These are phyloP conservation scores for Pseudochaenichthys georgianus DNA, from an alignment of 2,797 vertebrate species.

Conservation along the genomic window DNA sequence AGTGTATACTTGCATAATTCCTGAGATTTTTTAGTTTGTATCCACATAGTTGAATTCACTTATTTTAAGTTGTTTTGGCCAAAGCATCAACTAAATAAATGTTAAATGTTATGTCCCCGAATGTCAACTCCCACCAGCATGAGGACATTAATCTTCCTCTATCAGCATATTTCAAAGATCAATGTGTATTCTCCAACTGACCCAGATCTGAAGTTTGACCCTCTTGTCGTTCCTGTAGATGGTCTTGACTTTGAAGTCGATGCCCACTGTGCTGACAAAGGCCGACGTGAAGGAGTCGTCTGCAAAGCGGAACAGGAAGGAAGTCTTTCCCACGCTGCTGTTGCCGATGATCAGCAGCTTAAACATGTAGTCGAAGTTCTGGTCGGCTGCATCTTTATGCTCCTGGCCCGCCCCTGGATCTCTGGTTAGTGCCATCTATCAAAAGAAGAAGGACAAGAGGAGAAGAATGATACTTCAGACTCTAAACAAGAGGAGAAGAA, in stretches of 20 bases:
- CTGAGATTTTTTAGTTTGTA: background rate
- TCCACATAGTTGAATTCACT: background rate
- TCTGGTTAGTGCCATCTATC: constrained; percentile 88
- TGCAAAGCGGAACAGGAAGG: constrained; percentile 92
- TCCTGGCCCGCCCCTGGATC: constrained; percentile 75
- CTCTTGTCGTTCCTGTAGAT: constrained; percentile 91
- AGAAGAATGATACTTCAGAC: background rate
- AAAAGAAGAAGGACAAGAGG: background rate
- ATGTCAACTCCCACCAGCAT: background rate
- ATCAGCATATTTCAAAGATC: background rate
- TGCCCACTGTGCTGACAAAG: constrained; percentile 94
- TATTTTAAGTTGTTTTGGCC: background rate
- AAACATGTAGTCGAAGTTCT: constrained; percentile 97
- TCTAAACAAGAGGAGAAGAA: background rate
- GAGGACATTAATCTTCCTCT: background rate
- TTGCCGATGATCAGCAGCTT: constrained; percentile 93
- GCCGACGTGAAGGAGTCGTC: constrained; percentile 93
- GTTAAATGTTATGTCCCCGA: background rate
- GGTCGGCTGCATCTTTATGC: constrained; percentile 89
- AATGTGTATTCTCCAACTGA: constrained; percentile 51
- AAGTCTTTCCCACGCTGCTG: constrained; percentile 94
- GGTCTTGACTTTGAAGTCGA: constrained; percentile 96
- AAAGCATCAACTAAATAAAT: background rate
- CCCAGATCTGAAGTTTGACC: constrained; percentile 96
- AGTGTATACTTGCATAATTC: background rate